Percentiles rank a stretch among this genome's conserved stretches.
Conservation (phyloP, 2,888 invertebrate genomes). For the Aspidiotus rigidus region DNA sequence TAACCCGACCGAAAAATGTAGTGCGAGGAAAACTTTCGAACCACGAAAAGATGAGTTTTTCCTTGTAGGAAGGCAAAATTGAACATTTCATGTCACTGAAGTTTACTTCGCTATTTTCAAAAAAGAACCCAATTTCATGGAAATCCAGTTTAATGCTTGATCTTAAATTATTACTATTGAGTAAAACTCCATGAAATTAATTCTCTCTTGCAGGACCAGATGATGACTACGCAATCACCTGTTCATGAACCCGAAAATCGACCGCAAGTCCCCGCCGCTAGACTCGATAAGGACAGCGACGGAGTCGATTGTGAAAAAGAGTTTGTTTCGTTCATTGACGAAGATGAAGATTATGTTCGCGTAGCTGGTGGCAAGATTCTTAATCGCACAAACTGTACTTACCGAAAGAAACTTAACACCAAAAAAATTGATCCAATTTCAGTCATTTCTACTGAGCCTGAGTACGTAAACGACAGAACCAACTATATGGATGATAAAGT, state of each 20-base stretch:
- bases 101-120: too few species aligned
- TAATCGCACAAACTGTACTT: constrained; percentile 28
- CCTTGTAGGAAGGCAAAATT: too few species aligned
- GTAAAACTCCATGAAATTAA: not conserved
- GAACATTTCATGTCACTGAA: too few species aligned
- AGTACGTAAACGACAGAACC: constrained; percentile 13
- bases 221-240: too few species aligned
- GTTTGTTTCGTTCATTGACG: not conserved
- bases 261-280: not conserved
- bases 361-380: constrained; percentile 29
- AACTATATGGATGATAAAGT: constrained; percentile 13
- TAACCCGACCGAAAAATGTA: too few species aligned
- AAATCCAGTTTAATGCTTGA: too few species aligned
- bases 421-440: constrained; percentile 27
- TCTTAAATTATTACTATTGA: not conserved
- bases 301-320: constrained; percentile 3
- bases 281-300: not conserved
- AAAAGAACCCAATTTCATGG: too few species aligned
- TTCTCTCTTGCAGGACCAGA: too few species aligned
- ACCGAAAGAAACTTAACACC: constrained; percentile 21
- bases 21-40: too few species aligned
- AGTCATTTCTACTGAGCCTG: constrained; percentile 16
- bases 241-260: not conserved
- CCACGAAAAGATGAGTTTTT: too few species aligned
- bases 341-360: constrained; percentile 20